Evolutionary conservation across 2,797 vertebrate genomes (phyloP).

Genomic region (Typhlichthys subterraneus): DNA sequence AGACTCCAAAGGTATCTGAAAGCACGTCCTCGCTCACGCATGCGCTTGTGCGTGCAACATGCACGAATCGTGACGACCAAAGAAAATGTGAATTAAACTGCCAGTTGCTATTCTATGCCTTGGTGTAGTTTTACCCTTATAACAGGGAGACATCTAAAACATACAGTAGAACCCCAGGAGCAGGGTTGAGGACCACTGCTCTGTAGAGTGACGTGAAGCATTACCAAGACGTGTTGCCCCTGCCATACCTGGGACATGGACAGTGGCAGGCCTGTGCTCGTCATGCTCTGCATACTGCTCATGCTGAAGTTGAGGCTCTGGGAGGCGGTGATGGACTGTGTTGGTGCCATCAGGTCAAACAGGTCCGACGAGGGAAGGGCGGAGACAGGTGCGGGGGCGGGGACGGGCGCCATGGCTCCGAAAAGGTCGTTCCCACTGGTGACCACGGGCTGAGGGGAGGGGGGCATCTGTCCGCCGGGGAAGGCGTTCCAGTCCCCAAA

Average conservation of each 20-base stretch:
- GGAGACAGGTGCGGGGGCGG: conserved; percentile 46
- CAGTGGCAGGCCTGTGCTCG: conserved; percentile 78
- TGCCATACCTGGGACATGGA: conserved; percentile 88
- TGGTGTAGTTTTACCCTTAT: no score
- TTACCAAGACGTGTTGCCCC: no score
- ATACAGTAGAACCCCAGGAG: no score
- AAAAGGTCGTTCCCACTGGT: conserved; percentile 77
- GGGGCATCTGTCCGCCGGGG: conserved; percentile 79
- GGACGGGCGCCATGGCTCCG: conserved; percentile 64
- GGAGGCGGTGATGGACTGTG: conserved; percentile 84
- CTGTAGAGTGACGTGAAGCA: no score
- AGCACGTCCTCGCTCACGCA: no score
- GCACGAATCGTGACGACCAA: no score
- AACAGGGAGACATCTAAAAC: no score
- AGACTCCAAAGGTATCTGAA: no score
- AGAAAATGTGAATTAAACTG: no score
- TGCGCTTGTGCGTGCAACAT: no score
- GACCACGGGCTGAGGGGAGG: conserved; percentile 70
- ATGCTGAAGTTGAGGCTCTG: conserved; percentile 95
- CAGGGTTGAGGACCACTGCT: no score
- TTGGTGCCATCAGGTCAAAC: conserved; percentile 90
- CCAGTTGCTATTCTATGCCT: no score
- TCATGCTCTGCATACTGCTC: conserved; percentile 83
- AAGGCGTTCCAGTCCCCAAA: conserved; percentile 97
- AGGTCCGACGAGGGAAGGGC: conserved; percentile 83